A percentile compares a stretch with the other conserved stretches of the same genome.
Conservation (phyloP, 2,888 invertebrate species). For the Melieria omissa region DNA sequence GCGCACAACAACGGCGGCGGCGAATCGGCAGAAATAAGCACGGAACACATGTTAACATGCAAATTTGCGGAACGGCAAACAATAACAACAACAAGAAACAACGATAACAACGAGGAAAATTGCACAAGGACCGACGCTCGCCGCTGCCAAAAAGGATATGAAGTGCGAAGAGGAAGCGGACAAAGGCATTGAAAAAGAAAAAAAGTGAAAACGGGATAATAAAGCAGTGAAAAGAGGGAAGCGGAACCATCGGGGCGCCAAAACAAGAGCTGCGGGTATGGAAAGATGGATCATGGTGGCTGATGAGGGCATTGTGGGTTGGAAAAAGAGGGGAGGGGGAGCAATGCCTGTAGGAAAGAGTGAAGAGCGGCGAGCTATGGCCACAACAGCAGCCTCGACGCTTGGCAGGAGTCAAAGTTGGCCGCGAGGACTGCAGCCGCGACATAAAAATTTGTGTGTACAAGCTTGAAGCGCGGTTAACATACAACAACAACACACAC, state of each 20-base stretch:
- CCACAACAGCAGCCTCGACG: too few species aligned
- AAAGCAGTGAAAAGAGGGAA: not conserved
- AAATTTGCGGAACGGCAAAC: conserved; percentile 16
- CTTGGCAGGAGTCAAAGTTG: too few species aligned
- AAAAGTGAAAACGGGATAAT: not conserved
- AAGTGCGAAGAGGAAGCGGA: not conserved
- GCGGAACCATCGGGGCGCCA: too few species aligned
- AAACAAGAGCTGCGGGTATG: too few species aligned
- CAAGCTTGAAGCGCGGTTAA: too few species aligned
- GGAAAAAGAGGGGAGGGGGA: conserved; percentile 1
- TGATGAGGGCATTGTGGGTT: not conserved
- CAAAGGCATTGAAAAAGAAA: conserved; percentile 3
- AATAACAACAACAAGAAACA: conserved; percentile 11
- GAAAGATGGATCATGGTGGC: too few species aligned
- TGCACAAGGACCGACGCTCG: not conserved
- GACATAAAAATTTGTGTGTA: too few species aligned
- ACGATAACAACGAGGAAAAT: not conserved
- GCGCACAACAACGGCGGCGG: not conserved
- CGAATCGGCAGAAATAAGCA: conserved; percentile 12
- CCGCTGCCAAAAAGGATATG: not conserved
- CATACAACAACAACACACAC: too few species aligned
- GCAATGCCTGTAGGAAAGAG: not conserved
- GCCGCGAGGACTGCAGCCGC: too few species aligned
- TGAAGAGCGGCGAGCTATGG: too few species aligned
- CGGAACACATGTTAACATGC: conserved; percentile 30